Base-by-base conservation (phyloP, 2,888 invertebrate species). In the Scaptodrosophila latifasciaeformis region DNA sequence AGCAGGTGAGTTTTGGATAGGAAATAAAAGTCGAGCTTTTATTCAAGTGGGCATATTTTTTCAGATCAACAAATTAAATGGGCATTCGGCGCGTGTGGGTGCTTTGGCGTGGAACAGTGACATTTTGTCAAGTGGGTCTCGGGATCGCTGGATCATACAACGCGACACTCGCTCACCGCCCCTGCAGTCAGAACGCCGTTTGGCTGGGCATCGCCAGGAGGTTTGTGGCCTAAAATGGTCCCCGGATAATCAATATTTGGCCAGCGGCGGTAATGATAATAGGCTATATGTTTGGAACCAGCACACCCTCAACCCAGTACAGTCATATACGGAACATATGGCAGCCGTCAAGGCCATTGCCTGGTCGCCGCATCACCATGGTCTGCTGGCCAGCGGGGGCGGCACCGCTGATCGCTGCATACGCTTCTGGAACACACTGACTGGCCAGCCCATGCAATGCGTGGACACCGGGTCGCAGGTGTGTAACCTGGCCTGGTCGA, bases 291-390 rank as follows among this genome's bases (percentile, higher is more conserved):
- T 87, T 2, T 92, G 92, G 92, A 91, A 91, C 83, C 89, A 95
- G 89, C 95, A 96, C 82, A 93, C 95, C 0, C 87, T 93, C 2
- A 90, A 92, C 2, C 97, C 98, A 0, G 93, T 97, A 49, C 97
- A 99, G 87, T 96, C 96, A 2, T 98, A 99, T 87, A 94, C 95
- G 0, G 86, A 99, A 70, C 99, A 99, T 88, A 90, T 96, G 86
- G 99, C 99, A 0, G 99, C 97, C 0, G 97, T 97, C 7, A 99
- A 98, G 87, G 99, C 99, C 0, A 97, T 99, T 69, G 97, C 99
- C 17, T 99, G 99, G 99, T 98, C 97, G 1, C 98, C 99, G 0
- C 98, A 99, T 88, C 98, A 98, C 87, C 98, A 98, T 87, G 98
- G 98, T 0, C 88, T 99, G 46, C 87, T 99, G 59, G 98, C 98